Conservation (phyloP, 1,140 invertebrate genomes). For the Rhagoletis zephyria region DNA sequence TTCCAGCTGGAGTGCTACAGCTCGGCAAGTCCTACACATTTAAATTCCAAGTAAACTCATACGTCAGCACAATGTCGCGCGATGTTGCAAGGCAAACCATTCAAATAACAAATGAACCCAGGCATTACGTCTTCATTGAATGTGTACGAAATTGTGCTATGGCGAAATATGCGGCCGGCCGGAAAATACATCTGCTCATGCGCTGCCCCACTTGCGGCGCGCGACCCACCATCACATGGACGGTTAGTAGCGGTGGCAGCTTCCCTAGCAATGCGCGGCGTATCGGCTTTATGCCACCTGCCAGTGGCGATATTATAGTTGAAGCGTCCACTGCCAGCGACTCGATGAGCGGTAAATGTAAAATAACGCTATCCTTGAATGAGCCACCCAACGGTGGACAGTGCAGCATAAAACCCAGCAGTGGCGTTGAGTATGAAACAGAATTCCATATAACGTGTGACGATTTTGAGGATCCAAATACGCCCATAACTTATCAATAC, state of each 20-base stretch:
- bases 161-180: neutral
- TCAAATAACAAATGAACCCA: slow-evolving; percentile 4
- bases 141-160: slow-evolving; percentile 55
- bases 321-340: neutral
- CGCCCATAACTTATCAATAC: slow-evolving; percentile 52
- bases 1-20: neutral
- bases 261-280: neutral
- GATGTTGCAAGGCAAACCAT: slow-evolving; percentile 24
- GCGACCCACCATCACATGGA: neutral
- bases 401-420: slow-evolving; percentile 26
- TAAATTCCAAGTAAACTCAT: slow-evolving; percentile 14
- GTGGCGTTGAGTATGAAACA: slow-evolving; percentile 49
- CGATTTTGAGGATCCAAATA: slow-evolving; percentile 38
- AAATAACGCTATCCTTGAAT: neutral
- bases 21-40: slow-evolving; percentile 21
- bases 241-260: neutral
- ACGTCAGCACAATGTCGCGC: slow-evolving; percentile 18
- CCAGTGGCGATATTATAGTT: neutral
- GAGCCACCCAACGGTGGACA: slow-evolving; percentile 37
- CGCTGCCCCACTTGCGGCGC: neutral
- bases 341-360: neutral
- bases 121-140: slow-evolving; percentile 38
- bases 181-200: neutral
- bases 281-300: neutral
- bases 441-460: slow-evolving; percentile 53